Evolutionary conservation across 1,140 invertebrate species (phyloP).

Genomic region (Macrocentrus cingulum): DNA sequence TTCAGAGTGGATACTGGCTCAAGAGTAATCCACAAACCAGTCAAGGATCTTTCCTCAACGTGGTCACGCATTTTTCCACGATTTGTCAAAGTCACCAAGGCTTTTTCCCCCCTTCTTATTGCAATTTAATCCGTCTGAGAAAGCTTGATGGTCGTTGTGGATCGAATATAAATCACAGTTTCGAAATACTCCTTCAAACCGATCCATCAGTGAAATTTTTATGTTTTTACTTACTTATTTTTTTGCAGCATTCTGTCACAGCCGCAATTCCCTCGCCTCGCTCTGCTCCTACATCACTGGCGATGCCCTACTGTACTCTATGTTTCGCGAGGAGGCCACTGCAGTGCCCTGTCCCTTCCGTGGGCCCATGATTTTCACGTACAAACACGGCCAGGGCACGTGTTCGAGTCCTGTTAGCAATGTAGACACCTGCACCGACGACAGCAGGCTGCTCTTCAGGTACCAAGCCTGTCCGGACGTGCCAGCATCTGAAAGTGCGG

Average conservation of each 20-base stretch:
- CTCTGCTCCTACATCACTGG: constrained; percentile 84
- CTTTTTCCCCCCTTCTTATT: constrained; percentile 42
- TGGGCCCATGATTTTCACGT: constrained; percentile 81
- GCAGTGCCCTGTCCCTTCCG: constrained; percentile 82
- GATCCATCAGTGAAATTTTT: too few species aligned
- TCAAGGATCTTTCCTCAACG: constrained; percentile 8
- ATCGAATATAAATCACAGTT: too few species aligned
- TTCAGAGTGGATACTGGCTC: constrained; percentile 14
- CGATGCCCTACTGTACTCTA: constrained; percentile 82
- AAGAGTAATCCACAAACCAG: constrained; percentile 11
- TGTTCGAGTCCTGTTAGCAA: constrained; percentile 81
- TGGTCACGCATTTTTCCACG: constrained; percentile 48
- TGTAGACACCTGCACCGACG: constrained; percentile 87
- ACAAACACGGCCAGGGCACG: constrained; percentile 81
- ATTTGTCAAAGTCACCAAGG: constrained; percentile 53
- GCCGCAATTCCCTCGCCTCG: constrained; percentile 71
- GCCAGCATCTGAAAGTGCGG: constrained; percentile 78
- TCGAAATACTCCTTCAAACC: too few species aligned
- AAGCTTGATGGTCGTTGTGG: too few species aligned
- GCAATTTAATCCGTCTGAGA: constrained; percentile 50
- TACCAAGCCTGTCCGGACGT: constrained; percentile 93
- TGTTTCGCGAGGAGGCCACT: constrained; percentile 81
- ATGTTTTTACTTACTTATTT: too few species aligned
- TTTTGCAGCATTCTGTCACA: constrained; percentile 78
- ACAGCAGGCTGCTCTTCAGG: constrained; percentile 79